phyloP scores from a whole-genome alignment of 2,888 invertebrate genomes.

The Cerastis leucographa region DNA sequence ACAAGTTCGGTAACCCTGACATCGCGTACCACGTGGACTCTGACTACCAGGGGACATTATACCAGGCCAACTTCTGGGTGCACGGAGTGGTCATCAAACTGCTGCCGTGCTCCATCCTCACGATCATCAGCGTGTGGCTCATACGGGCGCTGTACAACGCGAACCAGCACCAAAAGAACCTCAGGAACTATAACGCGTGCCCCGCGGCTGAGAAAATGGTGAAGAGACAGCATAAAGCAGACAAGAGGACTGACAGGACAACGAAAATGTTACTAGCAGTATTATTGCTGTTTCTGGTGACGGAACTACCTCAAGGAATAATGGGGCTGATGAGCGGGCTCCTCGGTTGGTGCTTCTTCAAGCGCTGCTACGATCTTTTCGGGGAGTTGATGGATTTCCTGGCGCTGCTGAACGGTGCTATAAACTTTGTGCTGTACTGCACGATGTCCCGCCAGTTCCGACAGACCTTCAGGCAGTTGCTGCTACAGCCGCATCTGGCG shows the following conservation, averaged over 20 bases:
- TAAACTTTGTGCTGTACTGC: conserved; percentile 98
- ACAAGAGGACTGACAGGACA: conserved; percentile 95
- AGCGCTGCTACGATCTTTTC: conserved; percentile 94
- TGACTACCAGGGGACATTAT: conserved; percentile 91
- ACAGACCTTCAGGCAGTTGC: conserved; percentile 93
- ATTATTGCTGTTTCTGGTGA: conserved; percentile 95
- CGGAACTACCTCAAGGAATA: conserved; percentile 96
- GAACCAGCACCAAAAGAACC: conserved; percentile 93
- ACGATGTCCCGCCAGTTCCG: conserved; percentile 98
- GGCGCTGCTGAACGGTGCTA: conserved; percentile 97
- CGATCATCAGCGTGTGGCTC: conserved; percentile 93
- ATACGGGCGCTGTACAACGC: conserved; percentile 94
- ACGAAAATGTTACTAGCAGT: conserved; percentile 97
- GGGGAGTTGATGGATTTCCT: conserved; percentile 97
- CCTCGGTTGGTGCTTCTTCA: conserved; percentile 93
- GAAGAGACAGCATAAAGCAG: conserved; percentile 90
- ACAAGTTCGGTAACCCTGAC: conserved; percentile 81
- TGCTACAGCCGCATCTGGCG: conserved; percentile 92
- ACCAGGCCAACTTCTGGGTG: conserved; percentile 95
- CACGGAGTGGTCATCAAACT: conserved; percentile 95
- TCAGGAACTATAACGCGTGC: conserved; percentile 92
- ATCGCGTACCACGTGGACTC: conserved; percentile 88
- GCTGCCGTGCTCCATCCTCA: conserved; percentile 94
- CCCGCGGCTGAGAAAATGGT: conserved; percentile 87
- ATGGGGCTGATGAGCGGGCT: conserved; percentile 93